Base-by-base conservation (phyloP, 2,113 vertebrate genomes). In the Cephalopterus ornatus region DNA sequence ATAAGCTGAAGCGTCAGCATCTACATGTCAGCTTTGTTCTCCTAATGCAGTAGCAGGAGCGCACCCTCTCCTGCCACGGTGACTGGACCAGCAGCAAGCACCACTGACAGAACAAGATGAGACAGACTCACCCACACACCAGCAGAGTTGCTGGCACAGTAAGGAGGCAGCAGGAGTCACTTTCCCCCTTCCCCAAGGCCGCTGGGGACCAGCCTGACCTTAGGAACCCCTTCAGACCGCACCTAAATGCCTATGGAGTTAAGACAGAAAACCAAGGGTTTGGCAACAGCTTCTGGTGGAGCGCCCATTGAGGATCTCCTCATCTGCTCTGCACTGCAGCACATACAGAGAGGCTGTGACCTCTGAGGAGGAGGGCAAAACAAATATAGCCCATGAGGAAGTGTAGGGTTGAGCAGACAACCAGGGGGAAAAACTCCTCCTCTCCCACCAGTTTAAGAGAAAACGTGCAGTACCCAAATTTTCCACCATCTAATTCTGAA, bases 1-100 rank as follows among this genome's bases (percentile, higher is more conserved):
- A 37, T 82, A 61, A 79, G 11, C n/a, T 72, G 1, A 85, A 82
- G 26, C 4, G 5, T 32, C 52, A 76, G 37, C 49, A 89, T 12
- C 61, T 33, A 11, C 23, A 58, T 70, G 58, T 42, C 56, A 89
- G 28, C 33, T 65, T 63, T n/a, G 27, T 23, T 58, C n/a, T 61
- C 58, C 52, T 67, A 16, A 39, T 1, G 14, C 10, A 50, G 59
- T 4, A 76, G 49, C 8, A 24, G 27, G 39, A 76, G 20, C 66
- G 14, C 37, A 49, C 26, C 37, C 42, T n/a, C 70, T 76, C n/a
- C 74, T 52, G 39, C 41, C 2, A 1, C 1, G 3, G 41, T 22
- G 55, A 68, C 6, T 27, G 27, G 37, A 85, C 65, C n/a, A 85
- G 66, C 59, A 56, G 21, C 33, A 32, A 0, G 0, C 10, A 35